Conservation (phyloP, 2,888 invertebrate genomes). For the Sesamia inferens region DNA sequence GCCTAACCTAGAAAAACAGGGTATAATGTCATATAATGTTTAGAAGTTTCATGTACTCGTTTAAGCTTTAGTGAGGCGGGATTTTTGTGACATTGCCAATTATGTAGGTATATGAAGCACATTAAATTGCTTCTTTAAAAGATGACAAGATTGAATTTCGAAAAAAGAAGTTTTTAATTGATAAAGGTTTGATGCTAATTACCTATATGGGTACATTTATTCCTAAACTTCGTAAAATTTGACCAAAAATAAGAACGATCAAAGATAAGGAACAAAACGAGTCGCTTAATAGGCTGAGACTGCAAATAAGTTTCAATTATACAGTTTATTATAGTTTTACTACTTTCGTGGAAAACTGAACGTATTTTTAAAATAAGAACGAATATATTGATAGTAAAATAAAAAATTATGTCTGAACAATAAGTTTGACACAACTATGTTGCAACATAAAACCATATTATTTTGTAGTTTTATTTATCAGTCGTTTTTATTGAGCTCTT, state of each 20-base stretch:
- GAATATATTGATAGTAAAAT: no score
- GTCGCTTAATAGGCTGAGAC: neutral
- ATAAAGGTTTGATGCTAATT: neutral
- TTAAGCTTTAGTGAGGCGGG: neutral
- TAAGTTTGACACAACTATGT: neutral
- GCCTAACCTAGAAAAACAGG: neutral
- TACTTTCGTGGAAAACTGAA: neutral
- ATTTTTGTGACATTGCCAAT: neutral
- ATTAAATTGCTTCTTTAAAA: conserved; percentile 1
- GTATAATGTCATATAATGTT: neutral
- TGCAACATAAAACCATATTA: neutral
- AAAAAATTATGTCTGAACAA: neutral
- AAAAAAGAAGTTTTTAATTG: neutral
- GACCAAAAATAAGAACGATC: neutral
- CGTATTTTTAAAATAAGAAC: no score
- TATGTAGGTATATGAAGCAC: neutral
- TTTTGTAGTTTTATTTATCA: neutral
- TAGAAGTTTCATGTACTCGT: neutral
- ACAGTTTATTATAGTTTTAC: neutral
- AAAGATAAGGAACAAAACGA: neutral
- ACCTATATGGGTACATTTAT: neutral
- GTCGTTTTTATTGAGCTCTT: neutral
- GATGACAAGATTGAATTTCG: neutral
- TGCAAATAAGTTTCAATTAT: neutral
- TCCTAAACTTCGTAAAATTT: no score